phyloP scores from a whole-genome alignment of 1,140 invertebrate genomes.

The Oppia nitens region DNA sequence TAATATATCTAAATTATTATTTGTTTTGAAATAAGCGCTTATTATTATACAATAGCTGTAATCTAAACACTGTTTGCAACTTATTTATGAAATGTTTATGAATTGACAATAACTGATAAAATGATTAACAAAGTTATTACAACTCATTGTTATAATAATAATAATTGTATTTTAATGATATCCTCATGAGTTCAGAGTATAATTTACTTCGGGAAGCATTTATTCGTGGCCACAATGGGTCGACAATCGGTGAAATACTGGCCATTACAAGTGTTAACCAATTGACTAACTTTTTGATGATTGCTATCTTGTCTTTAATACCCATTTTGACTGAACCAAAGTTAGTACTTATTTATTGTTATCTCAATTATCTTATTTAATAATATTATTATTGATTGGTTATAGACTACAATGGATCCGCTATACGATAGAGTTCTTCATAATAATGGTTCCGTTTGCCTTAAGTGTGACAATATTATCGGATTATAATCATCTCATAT shows the following conservation, averaged over 20 bases:
- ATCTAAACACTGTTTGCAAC: no score
- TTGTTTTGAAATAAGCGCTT: no score
- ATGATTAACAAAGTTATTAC: no score
- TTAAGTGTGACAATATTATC: slow-evolving; percentile 3
- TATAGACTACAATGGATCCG: not conserved
- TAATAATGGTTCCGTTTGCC: slow-evolving; percentile 10
- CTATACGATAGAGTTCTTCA: not conserved
- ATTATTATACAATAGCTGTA: no score
- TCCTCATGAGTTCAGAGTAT: slow-evolving; percentile 3
- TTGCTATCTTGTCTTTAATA: not conserved
- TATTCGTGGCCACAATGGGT: slow-evolving; percentile 3
- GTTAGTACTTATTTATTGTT: not conserved
- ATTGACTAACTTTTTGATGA: slow-evolving; percentile 1
- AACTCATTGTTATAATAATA: no score
- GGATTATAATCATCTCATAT: not conserved
- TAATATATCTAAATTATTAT: no score
- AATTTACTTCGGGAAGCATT: slow-evolving; percentile 9
- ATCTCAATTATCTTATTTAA: not conserved
- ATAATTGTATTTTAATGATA: no score
- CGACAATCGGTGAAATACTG: not conserved
- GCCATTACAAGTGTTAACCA: not conserved
- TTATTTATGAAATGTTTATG: no score
- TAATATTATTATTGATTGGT: not conserved
- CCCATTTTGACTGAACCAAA: not conserved
- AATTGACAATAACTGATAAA: no score